Evolutionary conservation across 2,888 invertebrate species (phyloP), one percentile per base, ranked within the genome.

Genomic region (Ectemnius cavifrons): DNA sequence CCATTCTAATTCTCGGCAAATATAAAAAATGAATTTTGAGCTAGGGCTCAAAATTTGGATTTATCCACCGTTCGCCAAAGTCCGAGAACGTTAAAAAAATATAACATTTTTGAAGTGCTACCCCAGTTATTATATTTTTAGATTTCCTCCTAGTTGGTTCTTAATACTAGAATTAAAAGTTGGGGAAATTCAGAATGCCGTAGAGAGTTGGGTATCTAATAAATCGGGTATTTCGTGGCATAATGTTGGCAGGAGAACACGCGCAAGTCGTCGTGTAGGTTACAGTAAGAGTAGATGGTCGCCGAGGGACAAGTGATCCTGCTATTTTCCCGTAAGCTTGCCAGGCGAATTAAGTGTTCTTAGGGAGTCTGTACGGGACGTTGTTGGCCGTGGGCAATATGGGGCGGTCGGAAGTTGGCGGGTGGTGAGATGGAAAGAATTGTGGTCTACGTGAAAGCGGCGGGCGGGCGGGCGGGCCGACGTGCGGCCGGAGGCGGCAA

Each of bases 401-500:
- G 14, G 52, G 47, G 13, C 47, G 47, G 37, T 27, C 4, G 4
- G 47, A 18, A n/a, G 8, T 23, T 23, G 23, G 8, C 37, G 5
- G 37, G 37, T 37, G 37, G 8, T 37, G 37, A 28, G 37, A 52
- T 45, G 16, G 56, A 56, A 57, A 63, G 28, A 63, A 63, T 52
- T 49, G 16, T 20, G n/a, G 23, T 5, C 13, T 16, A 57, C 18
- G 37, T 11, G 23, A 23, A 18, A 45, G 59, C 59, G 37, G 59
- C 46, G 46, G n/a, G 52, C 23, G 45, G 5, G 16, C 6, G 64
- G 61, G 57, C 23, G 23, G 23, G 23, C 23, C 23, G 23, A 23
- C 23, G 23, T 2, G 23, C 23, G 23, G 23, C 23, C 23, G 58
- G 18, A 75, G 37, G 5, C 37, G 37, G 75, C 82, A 79, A 85